phyloP scores from a whole-genome alignment of 1,140 invertebrate genomes.

The Orchestia grillus region DNA sequence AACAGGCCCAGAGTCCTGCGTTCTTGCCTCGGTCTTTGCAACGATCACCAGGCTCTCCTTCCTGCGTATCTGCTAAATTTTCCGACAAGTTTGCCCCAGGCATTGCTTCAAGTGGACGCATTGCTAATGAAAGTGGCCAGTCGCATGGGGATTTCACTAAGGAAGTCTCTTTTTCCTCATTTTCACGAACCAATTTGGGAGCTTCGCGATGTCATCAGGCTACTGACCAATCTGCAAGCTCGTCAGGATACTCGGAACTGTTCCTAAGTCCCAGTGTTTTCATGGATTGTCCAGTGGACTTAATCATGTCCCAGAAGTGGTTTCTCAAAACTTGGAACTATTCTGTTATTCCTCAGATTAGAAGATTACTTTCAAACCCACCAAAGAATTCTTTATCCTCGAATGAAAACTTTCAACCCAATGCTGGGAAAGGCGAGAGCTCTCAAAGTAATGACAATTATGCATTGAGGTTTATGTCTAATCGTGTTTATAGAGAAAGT shows the following conservation, averaged over 20 bases:
- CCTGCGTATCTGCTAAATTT: background rate
- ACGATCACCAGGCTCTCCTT: background rate
- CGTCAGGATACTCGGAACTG: background rate
- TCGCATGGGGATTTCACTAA: background rate
- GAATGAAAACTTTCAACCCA: background rate
- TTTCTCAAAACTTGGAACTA: conserved; percentile 15
- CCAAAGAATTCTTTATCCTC: background rate
- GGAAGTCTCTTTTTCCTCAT: background rate
- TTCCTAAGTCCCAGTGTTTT: background rate
- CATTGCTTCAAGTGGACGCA: background rate
- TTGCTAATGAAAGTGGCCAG: background rate
- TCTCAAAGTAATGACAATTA: background rate
- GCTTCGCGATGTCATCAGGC: background rate
- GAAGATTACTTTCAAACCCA: background rate
- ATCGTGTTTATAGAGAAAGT: background rate
- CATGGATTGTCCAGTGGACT: background rate
- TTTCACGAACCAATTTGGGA: background rate
- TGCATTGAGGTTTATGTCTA: background rate
- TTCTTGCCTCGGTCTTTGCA: background rate
- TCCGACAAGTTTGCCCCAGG: background rate
- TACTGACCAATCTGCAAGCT: background rate
- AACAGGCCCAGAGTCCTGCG: conserved; percentile 11
- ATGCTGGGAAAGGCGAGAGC: background rate
- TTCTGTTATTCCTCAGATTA: background rate
- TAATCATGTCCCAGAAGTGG: background rate